phyloP scores from a whole-genome alignment of 2,888 invertebrate genomes.

The Theodoxus fluviatilis region DNA sequence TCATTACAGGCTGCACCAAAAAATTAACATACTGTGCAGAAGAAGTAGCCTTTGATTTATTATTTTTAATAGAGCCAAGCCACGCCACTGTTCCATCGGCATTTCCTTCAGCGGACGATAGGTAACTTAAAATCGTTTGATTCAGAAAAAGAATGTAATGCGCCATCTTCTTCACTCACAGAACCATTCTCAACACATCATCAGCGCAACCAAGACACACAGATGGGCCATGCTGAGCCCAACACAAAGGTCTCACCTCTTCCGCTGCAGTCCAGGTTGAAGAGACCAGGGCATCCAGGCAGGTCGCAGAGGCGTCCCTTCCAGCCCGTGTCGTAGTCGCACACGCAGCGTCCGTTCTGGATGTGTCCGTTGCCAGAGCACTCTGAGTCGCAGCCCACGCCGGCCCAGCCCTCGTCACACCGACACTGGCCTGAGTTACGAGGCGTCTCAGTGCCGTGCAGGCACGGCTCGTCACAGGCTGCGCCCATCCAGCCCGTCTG shows the following conservation, averaged over 20 bases:
- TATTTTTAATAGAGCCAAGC: too few species aligned
- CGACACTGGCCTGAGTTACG: conserved; percentile 42
- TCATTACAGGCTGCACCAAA: too few species aligned
- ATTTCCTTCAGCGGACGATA: too few species aligned
- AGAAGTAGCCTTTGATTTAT: too few species aligned
- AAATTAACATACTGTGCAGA: too few species aligned
- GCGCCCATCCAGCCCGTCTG: conserved; percentile 45
- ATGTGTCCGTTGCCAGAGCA: conserved; percentile 49
- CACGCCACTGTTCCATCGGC: too few species aligned
- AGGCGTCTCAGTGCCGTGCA: conserved; percentile 42
- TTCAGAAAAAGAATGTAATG: background rate
- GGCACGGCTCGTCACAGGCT: conserved; percentile 50
- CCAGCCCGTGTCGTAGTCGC: conserved; percentile 48
- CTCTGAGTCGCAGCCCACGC: conserved; percentile 50
- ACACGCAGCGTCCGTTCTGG: conserved; percentile 39
- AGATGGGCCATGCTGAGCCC: background rate
- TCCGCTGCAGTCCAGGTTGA: conserved; percentile 46
- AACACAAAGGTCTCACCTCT: conserved; percentile 39
- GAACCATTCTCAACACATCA: background rate
- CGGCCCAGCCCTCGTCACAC: conserved; percentile 50
- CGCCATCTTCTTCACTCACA: background rate
- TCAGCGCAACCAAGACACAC: background rate
- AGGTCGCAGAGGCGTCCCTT: conserved; percentile 48
- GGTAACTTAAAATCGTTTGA: background rate
- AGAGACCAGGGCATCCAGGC: conserved; percentile 51